A percentile compares a stretch with the other conserved stretches of the same genome.
phyloP scores from a whole-genome alignment of 2,113 vertebrate species.

The Pollachius pollachius region DNA sequence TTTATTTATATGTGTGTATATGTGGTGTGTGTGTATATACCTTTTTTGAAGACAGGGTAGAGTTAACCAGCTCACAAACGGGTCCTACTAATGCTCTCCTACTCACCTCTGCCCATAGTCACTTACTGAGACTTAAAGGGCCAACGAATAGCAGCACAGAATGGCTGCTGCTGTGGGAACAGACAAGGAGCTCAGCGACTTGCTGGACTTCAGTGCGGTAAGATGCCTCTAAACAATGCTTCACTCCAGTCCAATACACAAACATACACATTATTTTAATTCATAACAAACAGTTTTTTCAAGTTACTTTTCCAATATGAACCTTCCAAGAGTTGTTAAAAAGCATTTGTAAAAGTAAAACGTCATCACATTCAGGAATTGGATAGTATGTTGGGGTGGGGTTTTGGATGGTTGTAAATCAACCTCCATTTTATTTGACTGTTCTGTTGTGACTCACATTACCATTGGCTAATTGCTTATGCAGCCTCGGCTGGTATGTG shows the following conservation, averaged over 20 bases:
- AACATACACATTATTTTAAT: slow-evolving; percentile 3
- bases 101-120: slow-evolving; percentile 56
- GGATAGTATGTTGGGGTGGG: slow-evolving; percentile 10
- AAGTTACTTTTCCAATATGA: not conserved
- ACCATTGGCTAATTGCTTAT: slow-evolving; percentile 8
- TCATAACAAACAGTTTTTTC: not conserved
- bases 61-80: slow-evolving; percentile 5
- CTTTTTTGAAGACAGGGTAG: slow-evolving; percentile 11
- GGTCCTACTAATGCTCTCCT: slow-evolving; percentile 37
- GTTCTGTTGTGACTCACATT: slow-evolving; percentile 18
- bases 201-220: slow-evolving; percentile 98
- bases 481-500: slow-evolving; percentile 19
- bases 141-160: slow-evolving; percentile 81
- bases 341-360: slow-evolving; percentile 6
- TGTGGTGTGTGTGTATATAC: not conserved
- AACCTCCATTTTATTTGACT: slow-evolving; percentile 7
- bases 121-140: slow-evolving; percentile 72
- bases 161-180: slow-evolving; percentile 94
- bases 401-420: slow-evolving; percentile 10
- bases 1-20: no score
- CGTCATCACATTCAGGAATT: not conserved
- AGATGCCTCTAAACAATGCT: slow-evolving; percentile 58
- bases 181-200: slow-evolving; percentile 96
- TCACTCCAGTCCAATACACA: slow-evolving; percentile 19
- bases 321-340: slow-evolving; percentile 5